phyloP scores from a whole-genome alignment of 2,888 invertebrate genomes.

The Brenthis ino region DNA sequence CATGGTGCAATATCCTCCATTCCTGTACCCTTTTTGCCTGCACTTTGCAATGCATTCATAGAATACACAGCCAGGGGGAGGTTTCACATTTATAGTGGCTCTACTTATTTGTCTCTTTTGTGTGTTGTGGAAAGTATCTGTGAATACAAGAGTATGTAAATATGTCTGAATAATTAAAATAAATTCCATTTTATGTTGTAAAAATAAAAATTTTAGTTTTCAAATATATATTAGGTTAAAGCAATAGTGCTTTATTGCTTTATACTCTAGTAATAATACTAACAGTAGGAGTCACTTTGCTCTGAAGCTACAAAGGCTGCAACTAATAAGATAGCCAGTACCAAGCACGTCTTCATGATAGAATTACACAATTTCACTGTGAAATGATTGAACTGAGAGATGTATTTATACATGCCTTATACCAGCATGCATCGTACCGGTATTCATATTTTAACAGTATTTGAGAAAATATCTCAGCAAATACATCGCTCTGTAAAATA shows the following conservation, averaged over 20 bases:
- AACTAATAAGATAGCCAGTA: slow-evolving; percentile 47
- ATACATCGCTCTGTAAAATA: slow-evolving; percentile 11
- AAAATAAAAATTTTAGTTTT: too few relatives aligned
- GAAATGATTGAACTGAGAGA: slow-evolving; percentile 43
- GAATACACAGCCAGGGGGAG: slow-evolving; percentile 58
- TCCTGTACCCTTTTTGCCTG: slow-evolving; percentile 50
- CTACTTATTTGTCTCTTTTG: slow-evolving; percentile 38
- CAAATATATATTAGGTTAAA: too few relatives aligned
- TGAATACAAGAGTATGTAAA: slow-evolving; percentile 1
- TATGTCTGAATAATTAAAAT: not conserved
- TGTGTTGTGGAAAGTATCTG: slow-evolving; percentile 34
- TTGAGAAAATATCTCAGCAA: slow-evolving; percentile 10
- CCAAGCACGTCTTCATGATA: slow-evolving; percentile 55
- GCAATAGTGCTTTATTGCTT: too few relatives aligned
- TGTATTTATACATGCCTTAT: slow-evolving; percentile 55
- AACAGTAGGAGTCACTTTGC: slow-evolving; percentile 19
- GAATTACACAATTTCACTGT: slow-evolving; percentile 46
- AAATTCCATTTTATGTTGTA: too few relatives aligned
- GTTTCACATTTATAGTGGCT: slow-evolving; percentile 48
- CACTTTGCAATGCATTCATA: slow-evolving; percentile 62
- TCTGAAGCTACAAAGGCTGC: slow-evolving; percentile 39
- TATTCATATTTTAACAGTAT: slow-evolving; percentile 40
- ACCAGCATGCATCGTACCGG: slow-evolving; percentile 42
- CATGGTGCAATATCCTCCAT: slow-evolving; percentile 62
- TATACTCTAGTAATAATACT: slow-evolving; percentile 4